These are phyloP conservation scores for Egretta garzetta DNA, from an alignment of 2,113 vertebrate genomes.

Conservation along the genomic window DNA sequence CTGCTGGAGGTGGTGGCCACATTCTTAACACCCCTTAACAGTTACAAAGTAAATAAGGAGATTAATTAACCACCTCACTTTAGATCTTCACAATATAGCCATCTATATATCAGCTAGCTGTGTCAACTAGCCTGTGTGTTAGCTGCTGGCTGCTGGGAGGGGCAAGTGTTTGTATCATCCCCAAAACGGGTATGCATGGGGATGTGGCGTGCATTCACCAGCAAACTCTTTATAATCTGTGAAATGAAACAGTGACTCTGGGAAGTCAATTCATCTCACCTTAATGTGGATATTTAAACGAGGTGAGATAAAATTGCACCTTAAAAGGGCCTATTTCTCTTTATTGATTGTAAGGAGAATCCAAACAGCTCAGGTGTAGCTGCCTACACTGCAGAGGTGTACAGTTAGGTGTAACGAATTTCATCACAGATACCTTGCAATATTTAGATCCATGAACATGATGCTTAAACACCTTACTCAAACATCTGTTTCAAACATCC, in stretches of 20 bases:
- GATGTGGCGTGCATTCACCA: not conserved
- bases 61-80: not conserved
- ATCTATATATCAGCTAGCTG: not conserved
- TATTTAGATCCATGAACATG: not conserved
- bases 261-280: not conserved
- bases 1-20: not conserved
- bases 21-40: not conserved
- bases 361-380: not conserved
- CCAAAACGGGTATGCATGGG: accelerated
- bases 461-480: not conserved
- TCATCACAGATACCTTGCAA: not conserved
- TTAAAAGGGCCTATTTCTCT: not conserved
- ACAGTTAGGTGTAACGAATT: not conserved
- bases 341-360: not conserved
- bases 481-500: not conserved
- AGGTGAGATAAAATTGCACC: not conserved
- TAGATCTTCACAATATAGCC: not conserved
- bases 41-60: not conserved
- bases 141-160: not conserved
- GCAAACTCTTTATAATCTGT: not conserved
- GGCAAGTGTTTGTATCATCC: not conserved
- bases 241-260: not conserved
- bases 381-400: not conserved
- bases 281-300: not conserved
- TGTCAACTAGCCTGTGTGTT: not conserved